Evolutionary conservation across 2,888 invertebrate species (phyloP).

Genomic region (Nesidiocoris tenuis): DNA sequence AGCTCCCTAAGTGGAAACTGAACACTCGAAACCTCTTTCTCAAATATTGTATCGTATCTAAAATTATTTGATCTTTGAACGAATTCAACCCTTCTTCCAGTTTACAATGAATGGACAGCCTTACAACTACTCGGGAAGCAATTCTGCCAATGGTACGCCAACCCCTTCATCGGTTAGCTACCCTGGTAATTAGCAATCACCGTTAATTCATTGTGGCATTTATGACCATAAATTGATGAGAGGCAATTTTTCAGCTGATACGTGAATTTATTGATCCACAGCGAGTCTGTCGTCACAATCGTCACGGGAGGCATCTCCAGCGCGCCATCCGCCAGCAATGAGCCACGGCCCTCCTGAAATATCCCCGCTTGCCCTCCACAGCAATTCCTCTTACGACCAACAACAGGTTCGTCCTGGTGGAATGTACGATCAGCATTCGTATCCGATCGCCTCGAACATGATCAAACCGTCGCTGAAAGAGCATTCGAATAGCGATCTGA

Average conservation of each 20-base stretch:
- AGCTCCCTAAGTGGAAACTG: too few relatives aligned
- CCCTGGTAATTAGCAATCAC: conserved; percentile 46
- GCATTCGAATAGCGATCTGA: neutral
- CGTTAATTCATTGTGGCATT: too few relatives aligned
- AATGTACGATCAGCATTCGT: neutral
- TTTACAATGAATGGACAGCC: conserved; percentile 49
- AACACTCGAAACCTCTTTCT: too few relatives aligned
- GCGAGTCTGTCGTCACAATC: conserved; percentile 56
- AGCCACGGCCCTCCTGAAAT: conserved; percentile 47
- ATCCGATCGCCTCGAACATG: neutral
- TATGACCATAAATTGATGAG: too few relatives aligned
- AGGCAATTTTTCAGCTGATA: too few relatives aligned
- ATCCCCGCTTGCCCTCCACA: conserved; percentile 19
- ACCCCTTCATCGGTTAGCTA: conserved; percentile 50
- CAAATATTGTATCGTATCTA: too few relatives aligned
- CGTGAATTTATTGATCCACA: conserved; percentile 51
- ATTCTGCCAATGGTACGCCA: conserved; percentile 49
- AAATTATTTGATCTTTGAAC: too few relatives aligned
- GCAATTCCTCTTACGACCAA: neutral
- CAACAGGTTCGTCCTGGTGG: neutral
- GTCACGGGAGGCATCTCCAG: conserved; percentile 58
- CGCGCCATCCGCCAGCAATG: conserved; percentile 43
- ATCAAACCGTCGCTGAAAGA: neutral
- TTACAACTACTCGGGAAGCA: conserved; percentile 46
- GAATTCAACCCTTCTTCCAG: neutral